Conservation (phyloP, 2,888 invertebrate species). For the Apamea crenata region DNA sequence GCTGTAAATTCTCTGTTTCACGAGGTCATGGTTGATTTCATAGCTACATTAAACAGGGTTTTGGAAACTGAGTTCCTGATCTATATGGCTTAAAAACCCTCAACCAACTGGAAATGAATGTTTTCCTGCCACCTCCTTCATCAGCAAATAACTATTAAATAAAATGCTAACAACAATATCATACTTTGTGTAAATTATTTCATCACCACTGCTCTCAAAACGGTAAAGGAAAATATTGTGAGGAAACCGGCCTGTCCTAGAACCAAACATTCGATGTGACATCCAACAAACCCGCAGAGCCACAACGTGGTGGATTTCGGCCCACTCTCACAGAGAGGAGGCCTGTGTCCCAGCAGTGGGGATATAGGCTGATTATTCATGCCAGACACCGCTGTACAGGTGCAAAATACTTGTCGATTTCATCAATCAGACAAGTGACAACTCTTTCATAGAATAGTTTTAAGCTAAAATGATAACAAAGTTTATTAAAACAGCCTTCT, state of each 20-base stretch:
- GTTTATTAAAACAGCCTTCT: too few species aligned
- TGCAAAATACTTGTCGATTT: background rate
- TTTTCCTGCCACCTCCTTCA: background rate
- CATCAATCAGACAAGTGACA: background rate
- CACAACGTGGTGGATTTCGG: too few species aligned
- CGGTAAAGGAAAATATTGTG: too few species aligned
- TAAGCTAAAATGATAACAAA: too few species aligned
- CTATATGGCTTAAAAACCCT: background rate
- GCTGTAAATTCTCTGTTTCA: background rate
- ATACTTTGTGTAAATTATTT: background rate
- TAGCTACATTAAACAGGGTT: too few species aligned
- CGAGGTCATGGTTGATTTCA: background rate
- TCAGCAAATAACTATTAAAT: background rate
- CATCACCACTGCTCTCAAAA: background rate
- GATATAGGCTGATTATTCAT: too few species aligned
- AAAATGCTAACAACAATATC: background rate
- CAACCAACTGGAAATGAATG: background rate
- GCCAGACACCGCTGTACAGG: background rate
- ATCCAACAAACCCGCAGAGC: too few species aligned
- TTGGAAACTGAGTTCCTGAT: background rate
- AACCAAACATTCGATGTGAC: too few species aligned
- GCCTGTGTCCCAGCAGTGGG: too few species aligned
- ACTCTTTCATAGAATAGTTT: background rate
- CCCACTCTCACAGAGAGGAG: too few species aligned
- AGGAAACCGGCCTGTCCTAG: too few species aligned